Evolutionary conservation across 2,113 vertebrate genomes (phyloP), one percentile per base, ranked within the genome.

Genomic region (Lanius ludovicianus): DNA sequence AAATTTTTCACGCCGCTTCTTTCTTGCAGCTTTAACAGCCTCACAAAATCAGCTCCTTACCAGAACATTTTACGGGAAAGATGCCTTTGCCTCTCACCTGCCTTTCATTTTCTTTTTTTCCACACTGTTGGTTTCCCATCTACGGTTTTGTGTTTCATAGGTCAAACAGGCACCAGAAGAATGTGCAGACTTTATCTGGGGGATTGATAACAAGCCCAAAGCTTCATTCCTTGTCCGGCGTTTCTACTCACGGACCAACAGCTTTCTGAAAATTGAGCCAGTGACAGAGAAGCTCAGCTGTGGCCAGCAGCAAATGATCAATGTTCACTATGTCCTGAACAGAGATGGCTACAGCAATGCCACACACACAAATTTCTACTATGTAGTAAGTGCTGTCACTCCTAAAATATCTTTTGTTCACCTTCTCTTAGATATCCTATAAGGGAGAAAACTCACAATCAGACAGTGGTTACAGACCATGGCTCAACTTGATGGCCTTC

Each of bases 221-320:
- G 77, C 49, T 21, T 59, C 46, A 4, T 89, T 95, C 47, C 46
- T 35, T 7, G 85, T 96, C n/a, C 44, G 4, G 3, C 97, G 97
- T 56, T 98, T 98, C 80, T 98, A 98, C 94, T 98, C 98, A 13
- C 18, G 53, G 15, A 97, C 96, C 15, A 96, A 60, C 57, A 98
- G 98, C 81, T 98, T 98, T 86, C 49, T 98, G 68, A 97, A 96
- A 87, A 96, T 98, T 1, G 65, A 96, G 41, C 94, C 88, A 4
- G 90, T 97, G 53, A 19, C 20, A 21, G 90, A 96, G 85, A 41
- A 92, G 44, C 94, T 98, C 86, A 94, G 55, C 18, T 98, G 98
- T 59, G 90, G 91, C 42, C 94, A 98, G 37, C 69, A 95, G 59
- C 75, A 9, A 67, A 55, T 2, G 0, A 49, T 98, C 59, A 95